These are phyloP conservation scores for Lasioglossum zephyrum DNA, from an alignment of 2,888 invertebrate species.

Conservation along the genomic window DNA sequence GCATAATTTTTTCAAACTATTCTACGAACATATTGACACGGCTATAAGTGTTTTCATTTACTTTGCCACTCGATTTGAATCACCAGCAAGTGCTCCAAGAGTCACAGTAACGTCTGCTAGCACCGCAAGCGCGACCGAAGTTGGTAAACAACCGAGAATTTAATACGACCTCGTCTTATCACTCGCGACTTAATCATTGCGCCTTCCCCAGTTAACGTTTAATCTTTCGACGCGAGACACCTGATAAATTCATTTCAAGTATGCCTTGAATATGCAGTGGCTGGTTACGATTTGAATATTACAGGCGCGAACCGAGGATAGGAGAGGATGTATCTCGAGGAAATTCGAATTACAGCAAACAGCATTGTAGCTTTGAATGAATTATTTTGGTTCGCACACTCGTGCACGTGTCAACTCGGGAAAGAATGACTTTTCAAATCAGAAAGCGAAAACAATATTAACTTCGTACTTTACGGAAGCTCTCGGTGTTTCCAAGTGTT, in stretches of 20 bases:
- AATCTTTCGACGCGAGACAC: slow-evolving; percentile 37
- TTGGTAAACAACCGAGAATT: slow-evolving; percentile 15
- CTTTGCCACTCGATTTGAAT: not conserved
- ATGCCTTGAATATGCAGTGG: slow-evolving; percentile 41
- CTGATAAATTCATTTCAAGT: slow-evolving; percentile 53
- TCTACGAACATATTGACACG: not conserved
- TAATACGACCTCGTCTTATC: slow-evolving; percentile 15
- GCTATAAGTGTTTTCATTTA: not conserved
- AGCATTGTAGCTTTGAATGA: not conserved
- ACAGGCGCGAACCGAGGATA: slow-evolving; percentile 3
- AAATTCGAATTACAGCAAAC: slow-evolving; percentile 16
- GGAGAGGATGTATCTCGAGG: not conserved
- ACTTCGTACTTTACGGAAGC: not conserved
- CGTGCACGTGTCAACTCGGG: not conserved
- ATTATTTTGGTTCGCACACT: not conserved
- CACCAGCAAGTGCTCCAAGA: not conserved
- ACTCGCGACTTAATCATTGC: slow-evolving; percentile 35
- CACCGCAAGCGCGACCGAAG: not conserved
- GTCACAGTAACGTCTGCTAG: not conserved
- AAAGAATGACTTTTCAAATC: not conserved
- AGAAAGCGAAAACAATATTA: not conserved
- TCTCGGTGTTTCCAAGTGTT: not conserved
- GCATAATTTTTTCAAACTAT: not conserved
- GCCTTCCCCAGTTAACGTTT: slow-evolving; percentile 18
- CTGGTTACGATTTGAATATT: slow-evolving; percentile 47